Conservation (phyloP, 1,140 invertebrate species). For the Augochlora pura region DNA sequence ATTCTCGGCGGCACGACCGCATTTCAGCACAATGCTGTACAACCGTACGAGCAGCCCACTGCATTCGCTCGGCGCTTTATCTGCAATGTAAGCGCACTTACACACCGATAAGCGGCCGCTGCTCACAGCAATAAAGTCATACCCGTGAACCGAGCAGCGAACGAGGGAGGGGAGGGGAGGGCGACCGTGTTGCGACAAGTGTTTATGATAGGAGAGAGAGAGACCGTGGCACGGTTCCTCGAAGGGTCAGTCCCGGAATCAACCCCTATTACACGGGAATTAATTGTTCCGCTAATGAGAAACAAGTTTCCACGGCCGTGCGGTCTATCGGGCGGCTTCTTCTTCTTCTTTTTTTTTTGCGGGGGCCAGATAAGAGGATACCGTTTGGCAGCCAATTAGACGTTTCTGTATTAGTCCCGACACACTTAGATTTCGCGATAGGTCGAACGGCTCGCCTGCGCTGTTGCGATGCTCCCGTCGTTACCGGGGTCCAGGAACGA, state of each 20-base stretch:
- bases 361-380: constrained; percentile 28
- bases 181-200: not conserved
- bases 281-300: not conserved
- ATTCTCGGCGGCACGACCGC: too few species aligned
- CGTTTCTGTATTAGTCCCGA: constrained; percentile 33
- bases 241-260: not conserved
- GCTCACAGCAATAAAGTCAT: too few species aligned
- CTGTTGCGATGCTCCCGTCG: not conserved
- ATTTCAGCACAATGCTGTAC: too few species aligned
- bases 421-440: constrained; percentile 46
- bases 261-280: not conserved
- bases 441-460: constrained; percentile 1
- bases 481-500: constrained; percentile 13
- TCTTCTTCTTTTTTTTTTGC: too few species aligned
- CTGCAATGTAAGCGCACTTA: too few species aligned
- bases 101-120: too few species aligned
- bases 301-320: constrained; percentile 21
- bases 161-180: too few species aligned
- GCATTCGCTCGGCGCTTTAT: too few species aligned
- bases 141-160: too few species aligned
- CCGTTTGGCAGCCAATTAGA: constrained; percentile 42
- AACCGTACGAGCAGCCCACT: too few species aligned
- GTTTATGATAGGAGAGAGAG: not conserved
- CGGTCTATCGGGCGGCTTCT: constrained; percentile 11
- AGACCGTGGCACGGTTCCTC: not conserved